Conservation (phyloP, 1,140 invertebrate genomes). For the Trichonephila clavata region DNA sequence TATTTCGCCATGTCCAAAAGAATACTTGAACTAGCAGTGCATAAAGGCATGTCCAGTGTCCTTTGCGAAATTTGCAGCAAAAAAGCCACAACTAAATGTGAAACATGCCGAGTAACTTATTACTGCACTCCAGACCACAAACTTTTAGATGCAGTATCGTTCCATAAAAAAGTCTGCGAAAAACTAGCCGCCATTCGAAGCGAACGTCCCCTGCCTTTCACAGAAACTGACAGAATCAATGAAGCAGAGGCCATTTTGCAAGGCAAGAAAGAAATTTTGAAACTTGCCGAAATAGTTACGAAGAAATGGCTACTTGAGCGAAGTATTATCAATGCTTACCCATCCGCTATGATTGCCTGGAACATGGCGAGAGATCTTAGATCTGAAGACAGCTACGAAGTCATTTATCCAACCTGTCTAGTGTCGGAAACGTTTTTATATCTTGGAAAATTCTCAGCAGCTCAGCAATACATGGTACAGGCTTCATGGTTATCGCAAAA, state of each 20-base stretch:
- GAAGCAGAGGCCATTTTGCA: background rate
- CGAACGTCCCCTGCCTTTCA: slow-evolving; percentile 33
- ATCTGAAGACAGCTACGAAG: background rate
- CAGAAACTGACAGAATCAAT: slow-evolving; percentile 21
- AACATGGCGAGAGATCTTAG: slow-evolving; percentile 47
- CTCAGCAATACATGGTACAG: slow-evolving; percentile 50
- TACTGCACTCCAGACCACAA: slow-evolving; percentile 58
- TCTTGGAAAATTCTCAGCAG: background rate
- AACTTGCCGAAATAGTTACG: background rate
- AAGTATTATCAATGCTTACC: slow-evolving; percentile 19
- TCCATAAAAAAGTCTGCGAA: slow-evolving; percentile 46
- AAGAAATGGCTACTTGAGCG: slow-evolving; percentile 53
- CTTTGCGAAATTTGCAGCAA: slow-evolving; percentile 55
- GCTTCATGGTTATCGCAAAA: slow-evolving; percentile 48
- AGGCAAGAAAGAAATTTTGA: slow-evolving; percentile 1
- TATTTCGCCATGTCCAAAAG: slow-evolving; percentile 3
- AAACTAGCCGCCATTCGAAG: background rate
- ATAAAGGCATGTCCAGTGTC: background rate
- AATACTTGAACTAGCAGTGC: slow-evolving; percentile 54
- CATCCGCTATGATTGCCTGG: slow-evolving; percentile 39
- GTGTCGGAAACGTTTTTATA: slow-evolving; percentile 53
- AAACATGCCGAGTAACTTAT: slow-evolving; percentile 49
- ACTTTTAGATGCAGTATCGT: slow-evolving; percentile 10
- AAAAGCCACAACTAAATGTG: slow-evolving; percentile 61
- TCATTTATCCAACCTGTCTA: slow-evolving; percentile 48